Percentiles rank a stretch among this genome's conserved stretches.
Conservation (phyloP, 2,113 vertebrate species). For the Dolichotis patagonum region DNA sequence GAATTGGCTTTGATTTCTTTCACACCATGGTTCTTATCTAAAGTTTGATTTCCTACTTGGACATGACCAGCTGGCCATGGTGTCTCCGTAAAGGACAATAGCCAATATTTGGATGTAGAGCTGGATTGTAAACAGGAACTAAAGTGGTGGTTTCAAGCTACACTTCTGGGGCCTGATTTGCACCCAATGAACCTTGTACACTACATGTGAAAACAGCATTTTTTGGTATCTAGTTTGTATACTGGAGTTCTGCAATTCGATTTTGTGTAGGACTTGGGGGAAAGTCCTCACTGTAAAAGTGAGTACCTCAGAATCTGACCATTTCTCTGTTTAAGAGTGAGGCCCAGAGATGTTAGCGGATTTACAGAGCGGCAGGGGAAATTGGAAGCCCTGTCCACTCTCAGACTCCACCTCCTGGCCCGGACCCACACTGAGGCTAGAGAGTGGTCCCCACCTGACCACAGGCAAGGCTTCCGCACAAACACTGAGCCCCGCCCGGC, state of each 20-base stretch:
- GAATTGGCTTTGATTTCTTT: background rate
- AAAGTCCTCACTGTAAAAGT: background rate
- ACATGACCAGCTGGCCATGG: background rate
- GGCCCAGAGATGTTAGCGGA: background rate
- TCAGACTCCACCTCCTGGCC: background rate
- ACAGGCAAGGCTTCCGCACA: background rate
- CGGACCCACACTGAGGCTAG: background rate
- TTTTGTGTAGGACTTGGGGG: background rate
- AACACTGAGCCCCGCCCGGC: background rate
- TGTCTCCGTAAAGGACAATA: background rate
- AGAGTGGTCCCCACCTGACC: background rate
- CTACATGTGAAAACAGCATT: background rate
- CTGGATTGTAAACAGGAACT: background rate
- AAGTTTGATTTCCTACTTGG: background rate
- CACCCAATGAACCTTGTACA: conserved; percentile 2
- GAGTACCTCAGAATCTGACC: background rate
- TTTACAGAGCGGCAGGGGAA: background rate
- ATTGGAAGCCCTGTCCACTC: background rate
- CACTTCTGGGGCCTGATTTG: background rate
- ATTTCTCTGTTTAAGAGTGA: background rate
- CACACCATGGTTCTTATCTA: background rate
- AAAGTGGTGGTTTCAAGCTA: background rate
- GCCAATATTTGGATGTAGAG: background rate
- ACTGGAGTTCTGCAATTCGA: background rate
- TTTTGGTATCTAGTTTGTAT: background rate